Evolutionary conservation across 2,113 vertebrate species (phyloP).

Genomic region (Chaetops frenatus): DNA sequence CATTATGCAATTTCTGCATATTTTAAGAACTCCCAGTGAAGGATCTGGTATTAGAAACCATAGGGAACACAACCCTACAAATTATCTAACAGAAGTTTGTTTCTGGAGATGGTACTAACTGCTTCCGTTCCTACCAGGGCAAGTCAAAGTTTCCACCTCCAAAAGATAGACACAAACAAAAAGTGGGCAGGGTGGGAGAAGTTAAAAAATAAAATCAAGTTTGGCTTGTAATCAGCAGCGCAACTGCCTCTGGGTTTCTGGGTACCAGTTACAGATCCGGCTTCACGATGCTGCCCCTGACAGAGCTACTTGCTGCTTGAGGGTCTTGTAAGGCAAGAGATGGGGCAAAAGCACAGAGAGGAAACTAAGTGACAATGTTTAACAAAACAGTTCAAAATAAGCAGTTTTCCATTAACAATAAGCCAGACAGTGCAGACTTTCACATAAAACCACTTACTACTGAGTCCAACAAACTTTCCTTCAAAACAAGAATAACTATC

Average conservation of each 20-base stretch:
- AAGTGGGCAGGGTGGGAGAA: accelerated
- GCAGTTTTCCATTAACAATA: not conserved
- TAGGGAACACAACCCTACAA: not conserved
- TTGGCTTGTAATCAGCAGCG: not conserved
- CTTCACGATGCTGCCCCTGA: accelerated
- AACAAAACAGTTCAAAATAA: not conserved
- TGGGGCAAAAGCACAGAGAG: not conserved
- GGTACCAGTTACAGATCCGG: not conserved
- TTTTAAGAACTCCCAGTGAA: not conserved
- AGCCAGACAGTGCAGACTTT: not conserved
- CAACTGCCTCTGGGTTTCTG: not conserved
- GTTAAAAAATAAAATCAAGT: not conserved
- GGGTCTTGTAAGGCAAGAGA: not conserved
- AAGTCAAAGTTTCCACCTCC: not conserved
- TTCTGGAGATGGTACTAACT: not conserved
- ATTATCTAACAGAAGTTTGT: not conserved
- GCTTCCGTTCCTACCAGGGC: not conserved
- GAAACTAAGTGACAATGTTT: not conserved
- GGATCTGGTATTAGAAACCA: not conserved
- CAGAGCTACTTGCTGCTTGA: not conserved
- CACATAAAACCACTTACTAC: not conserved
- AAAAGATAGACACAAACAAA: not conserved
- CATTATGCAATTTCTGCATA: not conserved
- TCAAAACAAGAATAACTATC: not conserved
- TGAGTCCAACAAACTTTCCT: accelerated